Evolutionary conservation across 2,888 invertebrate genomes (phyloP).

Genomic region (Protophormia terraenovae): DNA sequence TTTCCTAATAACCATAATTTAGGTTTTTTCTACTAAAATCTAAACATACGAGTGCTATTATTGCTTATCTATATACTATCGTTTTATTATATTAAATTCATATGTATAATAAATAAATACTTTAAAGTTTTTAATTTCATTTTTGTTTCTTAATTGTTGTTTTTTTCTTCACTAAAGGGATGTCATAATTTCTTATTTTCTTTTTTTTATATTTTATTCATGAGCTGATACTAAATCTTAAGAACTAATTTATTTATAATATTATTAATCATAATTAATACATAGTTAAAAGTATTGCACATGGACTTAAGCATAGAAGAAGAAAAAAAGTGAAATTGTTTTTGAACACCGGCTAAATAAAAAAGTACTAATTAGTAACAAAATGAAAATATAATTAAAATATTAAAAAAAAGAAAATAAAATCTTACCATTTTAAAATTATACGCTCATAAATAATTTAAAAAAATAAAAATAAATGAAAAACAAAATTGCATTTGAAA

Average conservation of each 20-base stretch:
- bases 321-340: background rate
- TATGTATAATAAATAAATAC: slow-evolving; percentile 28
- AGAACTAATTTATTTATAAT: slow-evolving; percentile 38
- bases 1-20: background rate
- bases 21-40: slow-evolving; percentile 48
- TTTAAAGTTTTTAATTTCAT: background rate
- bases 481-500: slow-evolving; percentile 40
- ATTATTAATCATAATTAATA: slow-evolving; percentile 59
- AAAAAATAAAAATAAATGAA: slow-evolving; percentile 2
- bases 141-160: background rate
- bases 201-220: background rate
- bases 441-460: background rate
- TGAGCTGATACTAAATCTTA: slow-evolving; percentile 54
- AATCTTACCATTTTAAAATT: slow-evolving; percentile 43
- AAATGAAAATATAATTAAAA: background rate
- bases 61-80: slow-evolving; percentile 58
- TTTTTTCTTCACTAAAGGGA: background rate
- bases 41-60: slow-evolving; percentile 62
- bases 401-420: slow-evolving; percentile 18
- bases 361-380: background rate
- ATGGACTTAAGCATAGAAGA: slow-evolving; percentile 46
- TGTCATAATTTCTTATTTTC: background rate
- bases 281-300: slow-evolving; percentile 60
- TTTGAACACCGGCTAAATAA: slow-evolving; percentile 4
- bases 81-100: background rate